Conservation (phyloP, 2,888 invertebrate species). For the Conchocele bisecta region DNA sequence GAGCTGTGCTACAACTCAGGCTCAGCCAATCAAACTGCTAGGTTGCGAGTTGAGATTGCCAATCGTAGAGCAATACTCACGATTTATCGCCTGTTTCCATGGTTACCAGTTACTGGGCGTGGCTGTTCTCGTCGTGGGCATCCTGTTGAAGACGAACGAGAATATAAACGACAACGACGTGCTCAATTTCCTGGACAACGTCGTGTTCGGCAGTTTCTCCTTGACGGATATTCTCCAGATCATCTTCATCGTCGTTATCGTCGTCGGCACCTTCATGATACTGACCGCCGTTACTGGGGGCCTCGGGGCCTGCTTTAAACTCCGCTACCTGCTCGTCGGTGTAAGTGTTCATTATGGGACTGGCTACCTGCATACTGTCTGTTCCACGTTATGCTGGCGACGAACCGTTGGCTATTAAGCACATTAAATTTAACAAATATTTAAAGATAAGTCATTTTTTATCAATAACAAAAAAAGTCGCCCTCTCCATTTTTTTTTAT, state of each 20-base stretch:
- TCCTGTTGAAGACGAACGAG: constrained; percentile 14
- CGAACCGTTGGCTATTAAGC: too few relatives aligned
- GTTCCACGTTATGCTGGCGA: background rate
- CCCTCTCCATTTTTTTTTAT: too few relatives aligned
- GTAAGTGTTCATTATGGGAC: constrained; percentile 15
- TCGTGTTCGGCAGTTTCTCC: constrained; percentile 30
- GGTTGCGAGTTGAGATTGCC: too few relatives aligned
- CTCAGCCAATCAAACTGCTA: too few relatives aligned
- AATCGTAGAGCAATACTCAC: too few relatives aligned
- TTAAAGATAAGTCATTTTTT: too few relatives aligned
- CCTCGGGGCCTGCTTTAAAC: constrained; percentile 35
- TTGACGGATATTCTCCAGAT: constrained; percentile 25
- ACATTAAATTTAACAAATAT: too few relatives aligned
- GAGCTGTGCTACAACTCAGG: too few relatives aligned
- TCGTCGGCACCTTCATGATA: constrained; percentile 36
- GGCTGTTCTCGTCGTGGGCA: constrained; percentile 33
- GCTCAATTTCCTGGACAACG: constrained; percentile 32
- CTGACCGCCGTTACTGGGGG: constrained; percentile 47
- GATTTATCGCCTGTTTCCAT: too few relatives aligned
- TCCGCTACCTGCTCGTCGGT: constrained; percentile 22
- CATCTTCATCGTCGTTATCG: constrained; percentile 31
- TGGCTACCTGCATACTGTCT: background rate
- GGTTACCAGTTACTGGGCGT: constrained; percentile 47
- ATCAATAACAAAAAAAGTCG: too few relatives aligned
- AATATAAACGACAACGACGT: constrained; percentile 36